Base-by-base conservation (phyloP, 1,140 invertebrate species). In the Hylaeus volcanicus region DNA sequence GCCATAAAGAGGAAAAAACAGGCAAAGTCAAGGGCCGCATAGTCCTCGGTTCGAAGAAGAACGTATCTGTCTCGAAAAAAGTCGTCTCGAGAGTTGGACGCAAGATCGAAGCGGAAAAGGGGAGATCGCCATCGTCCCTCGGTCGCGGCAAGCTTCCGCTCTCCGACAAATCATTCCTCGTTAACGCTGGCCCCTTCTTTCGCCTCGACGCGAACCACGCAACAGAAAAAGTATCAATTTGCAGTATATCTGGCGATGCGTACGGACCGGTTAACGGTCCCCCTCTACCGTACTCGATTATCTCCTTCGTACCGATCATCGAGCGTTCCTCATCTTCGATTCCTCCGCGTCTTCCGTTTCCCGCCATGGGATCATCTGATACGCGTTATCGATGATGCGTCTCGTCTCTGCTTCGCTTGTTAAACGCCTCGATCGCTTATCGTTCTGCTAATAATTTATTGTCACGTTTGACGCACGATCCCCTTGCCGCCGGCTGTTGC, bases 161-260 rank as follows among this genome's bases (percentile, higher is more conserved):
- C 71, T 63, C 76, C 85, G 85, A 87, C 85, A 87, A 87, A 87
- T 87, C 85, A 87, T 87, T 83, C 77, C 84, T 87, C 85, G 84
- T 87, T 87, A 87, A 83, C 81, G 76, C 48, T 15, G 60, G 43
- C 55, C 82, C 71, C 61, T 78, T 86, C 72, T 86, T 69, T 66
- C 51, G 71, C 15, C 12, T 26, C 63, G 3, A 12, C 69, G 75
- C 26, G 26, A 26, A 26, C 26, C 26, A 70, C 70, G n/a, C 41
- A 45, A 41, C 43, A 51, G 70, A 74, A 87, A 83, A 87, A 87
- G 75, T 86, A 80, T 87, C 74, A 81, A 87, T 87, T 80, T 80
- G 71, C 74, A 74, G 72, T 71, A 56, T 83, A 76, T 56, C 84
- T 71, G 66, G 43, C 56, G 82, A 45, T 84, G 61, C 26, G 74